A percentile compares a stretch with the other conserved stretches of the same genome.
phyloP scores from a whole-genome alignment of 2,888 invertebrate genomes.

The Graphium colonna region DNA sequence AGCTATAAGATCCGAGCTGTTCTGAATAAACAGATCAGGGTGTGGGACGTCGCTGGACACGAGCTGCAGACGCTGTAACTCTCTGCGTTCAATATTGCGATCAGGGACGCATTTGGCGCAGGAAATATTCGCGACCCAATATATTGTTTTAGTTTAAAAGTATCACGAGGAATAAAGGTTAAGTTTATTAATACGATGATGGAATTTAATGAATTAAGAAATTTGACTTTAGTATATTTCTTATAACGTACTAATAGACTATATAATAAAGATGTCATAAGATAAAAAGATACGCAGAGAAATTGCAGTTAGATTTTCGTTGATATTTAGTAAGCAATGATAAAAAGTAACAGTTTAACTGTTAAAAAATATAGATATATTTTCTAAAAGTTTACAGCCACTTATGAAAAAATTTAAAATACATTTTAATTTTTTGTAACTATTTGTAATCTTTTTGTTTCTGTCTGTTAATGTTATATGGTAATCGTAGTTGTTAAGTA shows the following conservation, averaged over 20 bases:
- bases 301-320: neutral
- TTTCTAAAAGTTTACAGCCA: too few species aligned
- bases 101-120: constrained; percentile 37
- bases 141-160: neutral
- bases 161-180: too few species aligned
- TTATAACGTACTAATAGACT: neutral
- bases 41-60: constrained; percentile 70
- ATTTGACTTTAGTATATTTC: neutral
- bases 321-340: too few species aligned
- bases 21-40: constrained; percentile 72
- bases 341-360: too few species aligned
- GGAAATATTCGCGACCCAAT: neutral
- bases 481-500: too few species aligned
- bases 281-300: neutral
- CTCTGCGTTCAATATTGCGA: constrained; percentile 49
- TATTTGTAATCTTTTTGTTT: too few species aligned
- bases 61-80: constrained; percentile 65
- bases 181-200: too few species aligned
- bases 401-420: too few species aligned
- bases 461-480: too few species aligned
- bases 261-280: neutral
- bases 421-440: too few species aligned
- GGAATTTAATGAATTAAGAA: neutral
- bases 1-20: constrained; percentile 32
- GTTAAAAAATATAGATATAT: too few species aligned